These are phyloP conservation scores for Rhinoderma darwinii DNA, from an alignment of 2,113 vertebrate species.

Conservation along the genomic window DNA sequence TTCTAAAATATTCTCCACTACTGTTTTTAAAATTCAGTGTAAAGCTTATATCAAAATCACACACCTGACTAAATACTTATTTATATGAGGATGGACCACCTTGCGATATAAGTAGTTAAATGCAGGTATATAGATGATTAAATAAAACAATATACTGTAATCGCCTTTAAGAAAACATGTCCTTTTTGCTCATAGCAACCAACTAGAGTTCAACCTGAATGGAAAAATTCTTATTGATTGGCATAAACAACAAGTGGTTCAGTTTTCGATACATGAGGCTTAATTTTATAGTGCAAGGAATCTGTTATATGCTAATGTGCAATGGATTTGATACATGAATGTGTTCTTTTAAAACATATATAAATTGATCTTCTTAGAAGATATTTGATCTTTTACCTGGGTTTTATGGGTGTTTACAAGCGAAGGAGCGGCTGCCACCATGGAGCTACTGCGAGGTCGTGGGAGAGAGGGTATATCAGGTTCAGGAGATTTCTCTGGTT, in stretches of 20 bases:
- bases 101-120: too few species aligned
- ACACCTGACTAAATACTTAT: too few species aligned
- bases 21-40: not conserved
- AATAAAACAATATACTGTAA: not conserved
- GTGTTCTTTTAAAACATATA: not conserved
- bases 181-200: not conserved
- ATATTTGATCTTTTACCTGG: slow-evolving; percentile 77
- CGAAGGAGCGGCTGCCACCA: slow-evolving; percentile 94
- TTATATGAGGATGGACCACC: too few species aligned
- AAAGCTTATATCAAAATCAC: too few species aligned
- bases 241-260: not conserved
- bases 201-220: not conserved
- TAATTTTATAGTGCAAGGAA: too few species aligned
- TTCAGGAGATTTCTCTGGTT: slow-evolving; percentile 86
- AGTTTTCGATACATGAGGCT: not conserved
- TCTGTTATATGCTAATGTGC: too few species aligned
- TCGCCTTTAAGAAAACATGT: not conserved
- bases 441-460: slow-evolving; percentile 94
- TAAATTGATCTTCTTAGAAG: not conserved
- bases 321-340: too few species aligned
- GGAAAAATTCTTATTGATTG: not conserved
- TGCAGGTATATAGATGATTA: too few species aligned
- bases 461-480: slow-evolving; percentile 82
- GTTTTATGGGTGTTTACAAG: slow-evolving; percentile 98
- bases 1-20: not conserved